Conservation (phyloP, 2,797 vertebrate species). For the Hippopotamyrus pictus region DNA sequence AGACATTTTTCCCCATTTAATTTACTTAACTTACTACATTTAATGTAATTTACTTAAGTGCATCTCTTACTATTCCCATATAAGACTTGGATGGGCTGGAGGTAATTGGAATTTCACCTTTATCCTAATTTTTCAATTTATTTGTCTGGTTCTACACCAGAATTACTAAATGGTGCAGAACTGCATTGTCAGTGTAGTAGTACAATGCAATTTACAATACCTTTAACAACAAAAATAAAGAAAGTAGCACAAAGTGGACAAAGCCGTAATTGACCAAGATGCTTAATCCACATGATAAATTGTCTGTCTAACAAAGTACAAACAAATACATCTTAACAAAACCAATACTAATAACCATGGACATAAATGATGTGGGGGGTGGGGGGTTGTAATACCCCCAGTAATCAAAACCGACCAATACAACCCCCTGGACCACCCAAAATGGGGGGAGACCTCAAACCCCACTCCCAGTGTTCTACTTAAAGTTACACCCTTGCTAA, state of each 20-base stretch:
- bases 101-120: neutral
- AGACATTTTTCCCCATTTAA: neutral
- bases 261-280: neutral
- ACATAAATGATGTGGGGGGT: neutral
- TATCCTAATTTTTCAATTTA: neutral
- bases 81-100: neutral
- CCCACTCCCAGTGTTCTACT: neutral
- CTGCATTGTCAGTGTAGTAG: neutral
- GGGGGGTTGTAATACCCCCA: neutral
- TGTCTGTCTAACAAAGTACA: neutral
- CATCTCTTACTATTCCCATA: neutral
- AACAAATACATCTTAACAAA: neutral
- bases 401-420: neutral
- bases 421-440: neutral
- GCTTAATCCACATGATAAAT: neutral
- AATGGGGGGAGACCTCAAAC: neutral
- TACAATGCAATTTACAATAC: neutral
- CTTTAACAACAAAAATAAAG: neutral
- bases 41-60: neutral
- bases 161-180: neutral
- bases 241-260: neutral
- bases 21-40: neutral
- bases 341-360: neutral
- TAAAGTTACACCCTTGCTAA: neutral
- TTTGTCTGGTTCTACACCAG: neutral